Base-by-base conservation (phyloP, 2,888 invertebrate genomes). In the Ophonus ardosiacus region DNA sequence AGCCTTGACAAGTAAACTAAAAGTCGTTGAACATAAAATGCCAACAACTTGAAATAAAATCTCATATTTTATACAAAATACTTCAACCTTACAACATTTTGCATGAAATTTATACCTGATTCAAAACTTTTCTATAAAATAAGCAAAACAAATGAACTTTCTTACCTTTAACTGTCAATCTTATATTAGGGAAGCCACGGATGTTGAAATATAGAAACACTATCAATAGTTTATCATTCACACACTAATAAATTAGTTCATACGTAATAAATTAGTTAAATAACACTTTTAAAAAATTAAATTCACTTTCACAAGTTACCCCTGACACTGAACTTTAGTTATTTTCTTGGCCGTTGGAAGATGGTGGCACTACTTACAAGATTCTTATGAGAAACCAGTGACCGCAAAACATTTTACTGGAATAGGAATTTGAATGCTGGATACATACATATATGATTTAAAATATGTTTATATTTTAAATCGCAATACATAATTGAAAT, bases 261-360 rank as follows among this genome's bases (percentile, higher is more conserved):
- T 40, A 74, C 4, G 40, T 74, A 74, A 74, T 43, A 74, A 74
- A 74, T 74, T 43, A 43, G 17, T 10, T n/a, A 18, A 43, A 43
- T 18, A 74, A 24, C 31, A 68, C 68, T 68, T 74, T 74, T 24
- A 57, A 78, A 78, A 78, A 78, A 83, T 65, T 17, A 84, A 84
- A 78, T 84, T 84, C 84, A 84, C 84, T 84, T 84, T 84, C 84
- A 84, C 76, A 78, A 59, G 78, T 65, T 84, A 84, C 78, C 84
- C 79, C 79, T 84, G 84, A 84, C 84, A 84, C 84, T 84, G 84
- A 84, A 84, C 84, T 84, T 84, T 84, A 84, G 84, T 84, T 65
- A 24, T 38, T 38, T 24, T 56, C 31, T n/a, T 65, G 10, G 17
- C 21, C 84, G 78, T 78, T n/a, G 40, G 63, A 78, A 43, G 71